Evolutionary conservation across 2,113 vertebrate species (phyloP), one percentile per base, ranked within the genome.

Genomic region (Scopus umbretta): DNA sequence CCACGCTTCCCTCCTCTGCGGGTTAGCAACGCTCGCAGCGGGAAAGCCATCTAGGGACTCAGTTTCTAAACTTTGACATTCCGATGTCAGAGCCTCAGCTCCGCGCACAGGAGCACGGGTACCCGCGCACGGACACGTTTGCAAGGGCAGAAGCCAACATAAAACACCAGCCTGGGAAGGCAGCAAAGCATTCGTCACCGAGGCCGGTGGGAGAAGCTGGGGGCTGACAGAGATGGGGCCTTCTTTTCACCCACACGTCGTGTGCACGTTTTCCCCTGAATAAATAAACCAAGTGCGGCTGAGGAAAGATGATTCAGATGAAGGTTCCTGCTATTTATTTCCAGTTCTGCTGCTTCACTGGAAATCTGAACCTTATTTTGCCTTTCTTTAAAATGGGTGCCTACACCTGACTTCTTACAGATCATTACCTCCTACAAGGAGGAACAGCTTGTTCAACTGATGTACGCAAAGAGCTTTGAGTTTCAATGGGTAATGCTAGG

Each of bases 121-220:
- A 52, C n/a, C n/a, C 1, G 0, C 7, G 6, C 6, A 6, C 0
- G 1, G 55, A 43, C 38, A 50, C 0, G 2, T 27, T 53, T 30
- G 40, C 15, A 17, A 7, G 23, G 70, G 27, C 62, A 59, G 63
- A 42, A 65, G 40, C 45, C 38, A 17, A 5, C 2, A 0, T 0
- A 10, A 49, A 75, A 49, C 26, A 2, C 10, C 21, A 13, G 8
- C 16, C 4, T 8, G 49, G 49, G 34, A 45, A 38, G 62, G 49
- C 8, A 23, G 21, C 11, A 58, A 26, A 16, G 20, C 10, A 0
- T 27, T 70, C 30, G 23, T 27, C 43, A 16, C 0, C 1, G 65
- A 26, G 49, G 27, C 16, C 4, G 1, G 34, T 2, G 8, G 40
- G 13, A 72, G 47, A 22, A 9, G 47, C 2, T 5, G 17, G 25